Evolutionary conservation across 2,113 vertebrate genomes (phyloP), one percentile per base, ranked within the genome.

Genomic region (Rostratula benghalensis): DNA sequence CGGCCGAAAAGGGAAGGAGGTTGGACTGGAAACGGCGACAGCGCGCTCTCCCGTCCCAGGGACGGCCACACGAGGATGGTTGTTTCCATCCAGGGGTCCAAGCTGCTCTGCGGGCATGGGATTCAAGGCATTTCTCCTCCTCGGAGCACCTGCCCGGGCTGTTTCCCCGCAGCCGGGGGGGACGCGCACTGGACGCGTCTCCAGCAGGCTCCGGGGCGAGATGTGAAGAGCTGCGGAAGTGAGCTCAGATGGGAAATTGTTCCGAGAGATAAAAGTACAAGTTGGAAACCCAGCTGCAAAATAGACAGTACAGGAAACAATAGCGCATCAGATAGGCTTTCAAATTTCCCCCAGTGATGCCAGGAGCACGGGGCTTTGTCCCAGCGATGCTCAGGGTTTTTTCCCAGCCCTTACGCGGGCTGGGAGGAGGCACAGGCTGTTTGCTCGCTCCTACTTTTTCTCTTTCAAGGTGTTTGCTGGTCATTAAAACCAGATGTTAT

Each of bases 221-320:
- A 79, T 3, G 50, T 0, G 3, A 80, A 78, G 79, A 0, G 2
- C 89, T 87, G 84, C 48, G 80, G 94, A 97, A 97, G 93, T 77
- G 93, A 97, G 92, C 89, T 94, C 96, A 89, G 61, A 78, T 94
- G 92, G 97, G 95, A 97, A 96, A 96, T 85, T 87, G 88, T 93
- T 94, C 85, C 28, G 15, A 79, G 89, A 97, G 96, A 97, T 96
- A 97, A 97, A 95, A 87, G 74, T 59, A 50, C 87, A 76, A 94
- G 82, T 81, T 93, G 77, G 92, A 96, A 96, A 94, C 76, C 1
- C 3, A 94, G 93, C 96, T 80, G 89, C 75, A 94, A 93, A 96
- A 96, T 20, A 97, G 95, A 83, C 90, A 77, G 93, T 28, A 81
- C 96, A 97, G 97, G 97, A 97, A 97, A 97, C 96, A 97, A 96